A percentile compares a stretch with the other conserved stretches of the same genome.
Conservation (phyloP, 2,888 invertebrate species). For the Drosophila siamana region DNA sequence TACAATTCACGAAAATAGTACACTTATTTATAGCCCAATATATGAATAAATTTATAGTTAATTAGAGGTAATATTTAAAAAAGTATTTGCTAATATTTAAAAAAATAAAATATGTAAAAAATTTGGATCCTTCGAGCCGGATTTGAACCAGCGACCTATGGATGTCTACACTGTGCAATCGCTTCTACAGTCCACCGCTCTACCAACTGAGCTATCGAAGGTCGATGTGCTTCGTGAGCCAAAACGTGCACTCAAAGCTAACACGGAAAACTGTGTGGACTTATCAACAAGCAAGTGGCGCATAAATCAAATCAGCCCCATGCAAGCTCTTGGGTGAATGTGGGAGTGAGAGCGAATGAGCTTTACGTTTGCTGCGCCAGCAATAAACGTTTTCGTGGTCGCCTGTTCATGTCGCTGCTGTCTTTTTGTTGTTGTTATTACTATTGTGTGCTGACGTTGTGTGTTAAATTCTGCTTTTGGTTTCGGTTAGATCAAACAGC, state of each 20-base stretch:
- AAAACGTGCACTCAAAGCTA: constrained; percentile 29
- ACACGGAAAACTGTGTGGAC: neutral
- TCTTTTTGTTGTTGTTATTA: constrained; percentile 8
- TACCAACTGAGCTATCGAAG: constrained; percentile 85
- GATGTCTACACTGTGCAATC: constrained; percentile 60
- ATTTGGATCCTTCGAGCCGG: constrained; percentile 80
- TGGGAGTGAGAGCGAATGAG: constrained; percentile 18
- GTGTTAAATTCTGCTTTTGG: constrained; percentile 7
- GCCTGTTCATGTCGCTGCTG: constrained; percentile 13
- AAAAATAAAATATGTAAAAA: constrained; percentile 32
- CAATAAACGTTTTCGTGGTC: constrained; percentile 22
- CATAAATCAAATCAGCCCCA: constrained; percentile 42
- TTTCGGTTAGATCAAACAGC: constrained; percentile 62
- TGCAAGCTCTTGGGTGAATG: constrained; percentile 25
- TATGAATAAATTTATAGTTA: neutral
- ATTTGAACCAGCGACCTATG: constrained; percentile 84
- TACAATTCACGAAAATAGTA: neutral
- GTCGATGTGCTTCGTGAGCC: constrained; percentile 35
- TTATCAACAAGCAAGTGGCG: constrained; percentile 8
- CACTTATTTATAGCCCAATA: neutral
- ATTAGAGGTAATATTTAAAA: neutral
- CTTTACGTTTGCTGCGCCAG: constrained; percentile 45
- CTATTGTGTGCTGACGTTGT: neutral
- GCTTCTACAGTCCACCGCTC: constrained; percentile 83
- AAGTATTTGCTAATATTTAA: neutral